Evolutionary conservation across 1,140 invertebrate genomes (phyloP), one percentile per base, ranked within the genome.

Genomic region (Papilio helenus): DNA sequence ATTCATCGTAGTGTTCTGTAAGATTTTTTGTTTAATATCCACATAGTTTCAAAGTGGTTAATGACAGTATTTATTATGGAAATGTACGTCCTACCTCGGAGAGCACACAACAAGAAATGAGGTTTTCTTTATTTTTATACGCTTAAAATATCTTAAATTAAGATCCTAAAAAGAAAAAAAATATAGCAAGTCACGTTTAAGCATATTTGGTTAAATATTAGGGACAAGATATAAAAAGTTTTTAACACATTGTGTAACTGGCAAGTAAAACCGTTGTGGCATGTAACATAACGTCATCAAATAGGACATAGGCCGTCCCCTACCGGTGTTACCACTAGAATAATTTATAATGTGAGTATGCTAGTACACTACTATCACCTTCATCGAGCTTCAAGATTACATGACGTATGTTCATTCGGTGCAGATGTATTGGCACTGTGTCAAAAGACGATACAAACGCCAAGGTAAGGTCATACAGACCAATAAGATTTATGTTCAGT

Each of bases 381-480:
- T 68, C 79, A 55, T 23, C 44, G 77, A 85, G 61, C 46, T 79
- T 76, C 81, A n/a, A 83, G 83, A 82, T 81, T 76, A 61, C 55
- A 72, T 51, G 55, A 78, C 79, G 71, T 80, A 77, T 83, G 84
- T 85, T 86, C 82, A 81, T 85, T 88, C 76, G 79, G 73, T 85
- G 82, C 86, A 86, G 84, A 87, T 85, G 84, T 86, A 76, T 85
- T 91, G 90, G 90, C 90, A 91, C 72, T n/a, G 80, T 61, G 78
- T 89, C 90, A 91, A 91, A 76, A 81, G 78, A 79, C 82, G 80
- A 65, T 65, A 65, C 80, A 26, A 73, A 42, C 58, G 34, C 65
- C 84, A 82, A 84, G 83, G 83, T 89, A 89, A 92, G 90, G 90
- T 90, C 88, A 88, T 86, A 85, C 85, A 80, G 79, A 80, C 79